Evolutionary conservation across 2,797 vertebrate species (phyloP), one percentile per base, ranked within the genome.

Genomic region (Pseudomugil gertrudae): DNA sequence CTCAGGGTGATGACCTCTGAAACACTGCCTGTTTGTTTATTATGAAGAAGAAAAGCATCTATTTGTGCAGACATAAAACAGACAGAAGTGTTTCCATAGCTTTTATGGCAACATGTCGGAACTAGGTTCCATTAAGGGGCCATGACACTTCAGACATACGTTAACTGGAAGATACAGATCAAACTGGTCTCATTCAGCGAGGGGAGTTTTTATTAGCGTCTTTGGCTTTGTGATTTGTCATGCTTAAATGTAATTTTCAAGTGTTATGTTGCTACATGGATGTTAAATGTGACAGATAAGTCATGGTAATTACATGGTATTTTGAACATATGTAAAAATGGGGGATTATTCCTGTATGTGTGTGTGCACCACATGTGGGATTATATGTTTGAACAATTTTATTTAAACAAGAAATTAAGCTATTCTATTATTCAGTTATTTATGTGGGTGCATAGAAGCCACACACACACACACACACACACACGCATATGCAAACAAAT

Each of bases 221-320:
- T 87, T 85, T 85, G 72, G 74, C 62, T 84, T 76, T 75, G 65
- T 40, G 48, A 88, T 89, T 81, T 33, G 66, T 78, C 69, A 50
- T 76, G 72, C 69, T 45, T 62, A 67, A 69, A 60, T 72, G 59
- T 0, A 32, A 73, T 69, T 80, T 51, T 81, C 56, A 51, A 81
- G 69, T 53, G 62, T 48, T 84, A 82, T 33, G 54, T n/a, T 57
- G 83, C 85, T 72, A 82, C 66, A 57, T 5, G 54, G 45, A 80
- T 65, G 71, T 70, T 78, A 76, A 86, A 87, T 62, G 68, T 79
- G 80, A 81, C 72, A 78, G 80, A 86, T 90, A 83, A 82, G 81
- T 69, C 32, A 57, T 47, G 66, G 58, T 57, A 73, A 79, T 89
- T 81, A 81, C 80, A 79, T 72, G 74, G 75, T 74, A 66, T 84